A percentile compares a stretch with the other conserved stretches of the same genome.
Evolutionary conservation across 2,888 invertebrate species (phyloP).

Genomic region (Tetrapedia diversipes): DNA sequence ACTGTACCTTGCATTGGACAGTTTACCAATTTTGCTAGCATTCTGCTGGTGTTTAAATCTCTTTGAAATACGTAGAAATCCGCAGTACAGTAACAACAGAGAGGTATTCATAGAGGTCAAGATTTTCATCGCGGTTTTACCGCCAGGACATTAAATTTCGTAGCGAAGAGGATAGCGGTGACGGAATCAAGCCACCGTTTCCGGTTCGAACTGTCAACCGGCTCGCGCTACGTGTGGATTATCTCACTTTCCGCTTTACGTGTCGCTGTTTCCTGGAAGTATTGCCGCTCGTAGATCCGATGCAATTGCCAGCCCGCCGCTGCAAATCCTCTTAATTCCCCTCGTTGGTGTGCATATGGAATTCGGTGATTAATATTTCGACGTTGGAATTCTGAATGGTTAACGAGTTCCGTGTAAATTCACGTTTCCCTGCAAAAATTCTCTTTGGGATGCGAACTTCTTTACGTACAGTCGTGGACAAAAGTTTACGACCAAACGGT

Average conservation of each 20-base stretch:
- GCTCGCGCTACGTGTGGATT: conserved; percentile 16
- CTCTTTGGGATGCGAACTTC: no score
- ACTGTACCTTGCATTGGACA: no score
- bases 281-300: conserved; percentile 15
- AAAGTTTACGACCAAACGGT: no score
- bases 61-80: no score
- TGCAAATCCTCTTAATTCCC: conserved; percentile 15
- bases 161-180: neutral
- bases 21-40: no score
- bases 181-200: neutral
- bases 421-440: neutral
- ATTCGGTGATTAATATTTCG: conserved; percentile 34
- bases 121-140: no score
- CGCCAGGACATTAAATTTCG: conserved; percentile 13
- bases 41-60: no score
- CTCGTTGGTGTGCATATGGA: conserved; percentile 8
- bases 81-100: no score
- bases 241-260: conserved; percentile 22
- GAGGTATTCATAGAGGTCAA: no score
- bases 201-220: conserved; percentile 27
- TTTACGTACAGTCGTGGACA: no score
- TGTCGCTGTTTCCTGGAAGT: conserved; percentile 22
- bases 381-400: neutral
- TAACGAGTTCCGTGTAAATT: neutral
- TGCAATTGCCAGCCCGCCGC: conserved; percentile 11